Base-by-base conservation (phyloP, 1,140 invertebrate genomes). In the Danaus plexippus region DNA sequence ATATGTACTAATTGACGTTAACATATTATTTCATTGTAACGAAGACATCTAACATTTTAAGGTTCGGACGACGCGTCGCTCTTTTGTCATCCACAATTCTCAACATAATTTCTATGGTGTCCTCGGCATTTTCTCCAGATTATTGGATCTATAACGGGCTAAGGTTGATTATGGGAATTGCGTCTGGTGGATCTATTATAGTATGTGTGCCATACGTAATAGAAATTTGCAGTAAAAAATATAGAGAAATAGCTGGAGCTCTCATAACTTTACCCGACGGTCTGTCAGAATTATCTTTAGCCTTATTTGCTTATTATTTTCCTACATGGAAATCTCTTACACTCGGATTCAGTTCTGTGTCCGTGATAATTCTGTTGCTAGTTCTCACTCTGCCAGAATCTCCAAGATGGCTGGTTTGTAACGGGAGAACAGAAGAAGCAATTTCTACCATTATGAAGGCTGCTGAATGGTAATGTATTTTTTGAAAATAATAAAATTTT, bases 361-460 rank as follows among this genome's bases (percentile, higher is more conserved):
- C 70, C 8, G 47, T 69, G 13, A 46, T 76, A 3, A 70, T 77
- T 41, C 47, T 75, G 18, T 4, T 67, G 1, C 50, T 67, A 8
- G 44, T 69, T 9, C 40, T 67, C 8, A 66, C 66, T 45, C 15
- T 78, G 47, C 75, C 77, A 12, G 77, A 80, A 55, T 66, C 75
- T 22, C 75, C 75, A 1, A 67, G 75, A 50, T 80, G 77, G 77
- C 61, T 78, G 50, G 64, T 78, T 43, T 59, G 69, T 12, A 66
- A 70, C 45, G 69, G 71, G 8, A 64, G 61, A 51, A 13, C 54
- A 9, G 65, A 77, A 15, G 51, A 69, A 59, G 69, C 71, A 7
- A 51, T 71, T n/a, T 49, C 59, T 10, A 22, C 73, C 5, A 58
- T 80, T 51, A 67, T 63, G 10, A 63, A 57, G 47, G 73, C 75